phyloP scores from a whole-genome alignment of 2,797 vertebrate genomes.

The Pyrrhura leucotis region DNA sequence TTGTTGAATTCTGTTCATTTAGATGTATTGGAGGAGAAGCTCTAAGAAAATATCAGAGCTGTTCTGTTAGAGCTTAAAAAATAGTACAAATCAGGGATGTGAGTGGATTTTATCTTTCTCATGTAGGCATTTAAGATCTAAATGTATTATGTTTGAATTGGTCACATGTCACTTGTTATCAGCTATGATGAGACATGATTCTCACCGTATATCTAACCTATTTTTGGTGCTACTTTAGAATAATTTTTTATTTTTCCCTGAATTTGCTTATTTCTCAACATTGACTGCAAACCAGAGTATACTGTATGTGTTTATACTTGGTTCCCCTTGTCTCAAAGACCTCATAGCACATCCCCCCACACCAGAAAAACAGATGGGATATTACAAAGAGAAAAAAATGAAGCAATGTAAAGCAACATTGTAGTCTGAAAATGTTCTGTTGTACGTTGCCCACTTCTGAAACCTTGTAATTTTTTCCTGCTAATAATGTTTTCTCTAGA shows the following conservation, averaged over 20 bases:
- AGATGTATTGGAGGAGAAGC: background rate
- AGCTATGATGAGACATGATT: background rate
- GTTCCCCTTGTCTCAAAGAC: background rate
- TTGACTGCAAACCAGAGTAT: background rate
- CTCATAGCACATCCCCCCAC: fast-evolving
- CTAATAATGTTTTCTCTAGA: background rate
- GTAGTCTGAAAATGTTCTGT: background rate
- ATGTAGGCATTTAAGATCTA: background rate
- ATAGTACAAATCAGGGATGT: background rate
- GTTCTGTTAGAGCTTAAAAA: background rate
- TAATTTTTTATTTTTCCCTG: background rate
- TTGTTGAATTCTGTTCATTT: background rate
- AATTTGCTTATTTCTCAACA: background rate
- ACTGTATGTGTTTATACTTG: background rate
- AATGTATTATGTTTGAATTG: background rate
- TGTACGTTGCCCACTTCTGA: fast-evolving
- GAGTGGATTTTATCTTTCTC: background rate
- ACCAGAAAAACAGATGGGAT: fast-evolving
- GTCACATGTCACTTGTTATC: background rate
- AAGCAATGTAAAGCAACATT: background rate
- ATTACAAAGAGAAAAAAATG: background rate
- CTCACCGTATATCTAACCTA: background rate
- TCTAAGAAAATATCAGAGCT: background rate
- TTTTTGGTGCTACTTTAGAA: background rate
- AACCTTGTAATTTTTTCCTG: background rate